Conservation (phyloP, 1,140 invertebrate species). For the Pseudomyrmex dendroicus region DNA sequence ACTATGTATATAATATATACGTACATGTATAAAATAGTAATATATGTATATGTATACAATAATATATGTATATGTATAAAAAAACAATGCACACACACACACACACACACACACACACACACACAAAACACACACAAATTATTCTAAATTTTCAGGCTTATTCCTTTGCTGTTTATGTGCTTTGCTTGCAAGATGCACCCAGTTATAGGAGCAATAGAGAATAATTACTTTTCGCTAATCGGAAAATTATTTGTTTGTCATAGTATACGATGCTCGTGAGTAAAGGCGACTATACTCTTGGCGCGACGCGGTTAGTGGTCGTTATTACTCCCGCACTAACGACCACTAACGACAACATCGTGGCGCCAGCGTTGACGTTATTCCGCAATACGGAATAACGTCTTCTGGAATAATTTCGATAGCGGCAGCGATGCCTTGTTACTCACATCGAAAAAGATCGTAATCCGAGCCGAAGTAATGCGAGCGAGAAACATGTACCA, state of each 20-base stretch:
- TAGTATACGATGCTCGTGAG: background rate
- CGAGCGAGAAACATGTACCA: background rate
- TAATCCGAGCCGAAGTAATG: background rate
- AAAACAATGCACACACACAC: background rate
- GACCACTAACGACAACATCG: constrained; percentile 27
- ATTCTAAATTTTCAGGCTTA: background rate
- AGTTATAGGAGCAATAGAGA: constrained; percentile 5
- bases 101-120: background rate
- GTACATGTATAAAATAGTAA: background rate
- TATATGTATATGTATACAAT: background rate
- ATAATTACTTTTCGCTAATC: constrained; percentile 38
- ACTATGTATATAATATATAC: background rate
- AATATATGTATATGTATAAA: background rate
- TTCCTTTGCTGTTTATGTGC: background rate
- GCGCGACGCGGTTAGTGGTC: constrained; percentile 21
- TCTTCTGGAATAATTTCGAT: constrained; percentile 20
- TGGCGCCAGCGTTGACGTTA: constrained; percentile 41
- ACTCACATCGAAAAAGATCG: constrained; percentile 7
- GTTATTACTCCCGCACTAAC: constrained; percentile 45
- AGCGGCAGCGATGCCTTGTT: background rate
- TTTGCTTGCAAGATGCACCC: background rate
- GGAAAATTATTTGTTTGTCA: constrained; percentile 50
- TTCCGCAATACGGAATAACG: background rate
- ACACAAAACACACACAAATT: background rate
- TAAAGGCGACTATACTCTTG: constrained; percentile 22